Base-by-base conservation (phyloP, 1,140 invertebrate species). In the Euglossa dilemma region DNA sequence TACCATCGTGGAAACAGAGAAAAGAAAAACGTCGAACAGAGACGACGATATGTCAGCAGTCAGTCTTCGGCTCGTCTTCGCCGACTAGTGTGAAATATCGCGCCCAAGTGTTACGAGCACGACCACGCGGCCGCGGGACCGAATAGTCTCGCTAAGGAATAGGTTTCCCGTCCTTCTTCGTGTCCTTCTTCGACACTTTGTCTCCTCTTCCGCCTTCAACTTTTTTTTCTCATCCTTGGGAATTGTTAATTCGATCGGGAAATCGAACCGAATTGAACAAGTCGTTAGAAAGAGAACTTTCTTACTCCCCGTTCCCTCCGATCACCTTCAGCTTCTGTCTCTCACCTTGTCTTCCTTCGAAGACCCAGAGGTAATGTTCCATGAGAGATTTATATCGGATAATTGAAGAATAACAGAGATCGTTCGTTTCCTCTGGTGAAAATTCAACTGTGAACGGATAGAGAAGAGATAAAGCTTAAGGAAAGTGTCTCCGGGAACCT, bases 1-100 rank as follows among this genome's bases (percentile, higher is more conserved):
- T 77, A 79, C 71, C 76, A 36, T 82, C 76, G 79, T 43, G 43
- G 36, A 74, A 84, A 69, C 57, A 73, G 54, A 87, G 70, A 79
- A 52, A 64, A 79, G 77, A 87, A 74, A 81, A 56, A 63, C 64
- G 85, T 47, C 47, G 74, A 72, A 85, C 79, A 89, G 82, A 85
- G 83, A 86, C 74, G 84, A 85, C 75, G 86, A 87, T 89, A 90
- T 88, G 79, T 80, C 82, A 64, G 56, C 83, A 77, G 79, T 85
- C 85, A 83, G 71, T 82, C 81, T 78, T 84, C 78, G 84, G 72
- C 76, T 85, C 77, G 79, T 89, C 86, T 92, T 93, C 92, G 81
- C 90, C 89, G 80, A 84, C 92, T 94, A 93, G 94, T 94, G 93
- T 93, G 94, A 94, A 94, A 94, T 94, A 94, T 94, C 94, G 92